A percentile compares a stretch with the other conserved stretches of the same genome.
phyloP scores from a whole-genome alignment of 2,113 vertebrate genomes.

The Meleagris gallopavo region DNA sequence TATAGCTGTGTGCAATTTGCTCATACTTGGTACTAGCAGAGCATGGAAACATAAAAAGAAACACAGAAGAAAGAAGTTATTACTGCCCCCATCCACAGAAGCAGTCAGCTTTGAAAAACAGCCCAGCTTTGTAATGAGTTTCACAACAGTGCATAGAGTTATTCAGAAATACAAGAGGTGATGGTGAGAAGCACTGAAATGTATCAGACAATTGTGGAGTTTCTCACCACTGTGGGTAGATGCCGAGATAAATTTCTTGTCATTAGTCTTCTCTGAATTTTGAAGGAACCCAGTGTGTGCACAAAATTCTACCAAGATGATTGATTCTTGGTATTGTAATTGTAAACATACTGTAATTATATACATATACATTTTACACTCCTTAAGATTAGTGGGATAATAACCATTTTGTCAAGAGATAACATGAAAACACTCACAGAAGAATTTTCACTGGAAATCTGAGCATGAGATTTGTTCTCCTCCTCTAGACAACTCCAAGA shows the following conservation, averaged over 20 bases:
- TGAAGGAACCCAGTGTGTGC: not conserved
- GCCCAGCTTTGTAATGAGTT: conserved; percentile 24
- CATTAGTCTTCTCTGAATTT: not conserved
- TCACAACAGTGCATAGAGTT: conserved; percentile 10
- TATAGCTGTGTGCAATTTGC: not conserved
- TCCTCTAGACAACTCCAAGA: not conserved
- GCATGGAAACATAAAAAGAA: not conserved
- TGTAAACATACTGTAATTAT: not conserved
- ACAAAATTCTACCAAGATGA: not conserved
- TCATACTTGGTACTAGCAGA: not conserved
- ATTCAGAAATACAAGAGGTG: conserved; percentile 30
- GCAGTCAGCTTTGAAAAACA: not conserved
- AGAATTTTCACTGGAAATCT: not conserved
- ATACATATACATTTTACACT: not conserved
- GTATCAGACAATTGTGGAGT: conserved; percentile 48
- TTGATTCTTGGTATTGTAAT: not conserved
- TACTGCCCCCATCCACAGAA: not conserved
- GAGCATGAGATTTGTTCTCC: not conserved
- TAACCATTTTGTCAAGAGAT: not conserved
- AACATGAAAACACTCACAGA: not conserved
- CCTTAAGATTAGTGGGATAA: not conserved
- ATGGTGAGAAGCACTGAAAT: not conserved
- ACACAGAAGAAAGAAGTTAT: not conserved
- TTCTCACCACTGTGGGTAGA: conserved; percentile 32
- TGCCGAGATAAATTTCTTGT: conserved; percentile 3